phyloP scores from a whole-genome alignment of 2,113 vertebrate species.

The Pitta sordida region DNA sequence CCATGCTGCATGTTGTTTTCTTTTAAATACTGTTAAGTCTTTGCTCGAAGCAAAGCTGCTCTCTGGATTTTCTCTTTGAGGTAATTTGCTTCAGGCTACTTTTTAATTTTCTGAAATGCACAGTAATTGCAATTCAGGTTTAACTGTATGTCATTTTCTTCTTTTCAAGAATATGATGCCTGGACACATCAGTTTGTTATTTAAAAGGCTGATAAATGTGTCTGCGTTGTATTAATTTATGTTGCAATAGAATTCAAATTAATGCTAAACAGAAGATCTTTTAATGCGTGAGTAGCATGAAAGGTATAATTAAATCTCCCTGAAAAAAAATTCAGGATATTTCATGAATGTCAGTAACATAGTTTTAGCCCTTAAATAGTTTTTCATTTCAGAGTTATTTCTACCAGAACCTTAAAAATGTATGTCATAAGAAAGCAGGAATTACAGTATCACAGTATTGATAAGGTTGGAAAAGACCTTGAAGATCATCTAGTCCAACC shows the following conservation, averaged over 20 bases:
- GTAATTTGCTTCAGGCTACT: background rate
- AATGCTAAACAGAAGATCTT: slow-evolving; percentile 4
- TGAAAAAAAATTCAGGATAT: background rate
- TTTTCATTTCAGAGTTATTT: background rate
- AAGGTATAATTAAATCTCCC: slow-evolving; percentile 50
- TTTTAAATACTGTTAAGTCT: background rate
- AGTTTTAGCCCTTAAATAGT: background rate
- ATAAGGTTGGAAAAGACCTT: too few species aligned
- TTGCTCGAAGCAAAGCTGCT: background rate
- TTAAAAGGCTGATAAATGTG: slow-evolving; percentile 21
- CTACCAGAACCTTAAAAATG: background rate
- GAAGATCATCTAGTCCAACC: too few species aligned
- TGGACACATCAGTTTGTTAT: slow-evolving; percentile 19
- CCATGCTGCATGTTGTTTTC: background rate
- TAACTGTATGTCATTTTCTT: background rate
- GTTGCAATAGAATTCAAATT: slow-evolving; percentile 36
- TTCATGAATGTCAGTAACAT: background rate
- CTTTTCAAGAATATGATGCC: background rate
- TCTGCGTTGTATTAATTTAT: slow-evolving; percentile 21
- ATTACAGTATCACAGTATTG: too few species aligned
- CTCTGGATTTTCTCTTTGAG: background rate
- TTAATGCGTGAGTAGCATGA: background rate
- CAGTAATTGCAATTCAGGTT: slow-evolving; percentile 2
- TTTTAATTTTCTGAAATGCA: slow-evolving; percentile 18
- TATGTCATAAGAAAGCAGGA: background rate